Evolutionary conservation across 2,113 vertebrate genomes (phyloP).

Genomic region (Phainopepla nitens): DNA sequence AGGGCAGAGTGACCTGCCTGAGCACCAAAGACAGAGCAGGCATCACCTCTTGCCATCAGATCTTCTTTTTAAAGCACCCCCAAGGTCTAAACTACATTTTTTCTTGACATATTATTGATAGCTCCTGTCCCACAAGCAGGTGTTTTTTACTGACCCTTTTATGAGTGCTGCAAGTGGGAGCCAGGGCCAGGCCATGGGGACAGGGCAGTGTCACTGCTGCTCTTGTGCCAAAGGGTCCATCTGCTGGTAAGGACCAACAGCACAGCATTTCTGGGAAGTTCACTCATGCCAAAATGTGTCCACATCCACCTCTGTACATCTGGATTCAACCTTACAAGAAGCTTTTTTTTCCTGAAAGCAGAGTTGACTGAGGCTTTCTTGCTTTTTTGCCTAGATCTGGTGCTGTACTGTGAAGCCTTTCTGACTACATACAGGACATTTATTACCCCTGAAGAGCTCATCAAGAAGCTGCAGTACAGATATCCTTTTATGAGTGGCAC

Average conservation of each 20-base stretch:
- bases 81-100: neutral
- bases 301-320: neutral
- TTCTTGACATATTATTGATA: neutral
- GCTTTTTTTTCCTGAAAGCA: neutral
- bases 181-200: neutral
- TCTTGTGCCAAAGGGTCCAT: conserved; percentile 11
- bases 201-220: neutral
- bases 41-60: neutral
- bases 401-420: conserved; percentile 98
- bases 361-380: neutral
- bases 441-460: conserved; percentile 94
- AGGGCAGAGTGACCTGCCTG: neutral
- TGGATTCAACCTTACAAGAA: neutral
- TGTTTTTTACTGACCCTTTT: neutral
- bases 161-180: neutral
- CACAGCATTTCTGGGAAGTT: neutral
- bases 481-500: conserved; percentile 81
- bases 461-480: conserved; percentile 98
- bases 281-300: neutral
- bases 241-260: conserved; percentile 22
- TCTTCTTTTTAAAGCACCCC: neutral
- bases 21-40: neutral
- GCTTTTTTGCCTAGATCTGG: conserved; percentile 79
- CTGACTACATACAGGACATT: conserved; percentile 97
- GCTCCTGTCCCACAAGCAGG: neutral